A percentile compares a stretch with the other conserved stretches of the same genome.
Conservation (phyloP, 2,113 vertebrate genomes). For the Cavia aperea region DNA sequence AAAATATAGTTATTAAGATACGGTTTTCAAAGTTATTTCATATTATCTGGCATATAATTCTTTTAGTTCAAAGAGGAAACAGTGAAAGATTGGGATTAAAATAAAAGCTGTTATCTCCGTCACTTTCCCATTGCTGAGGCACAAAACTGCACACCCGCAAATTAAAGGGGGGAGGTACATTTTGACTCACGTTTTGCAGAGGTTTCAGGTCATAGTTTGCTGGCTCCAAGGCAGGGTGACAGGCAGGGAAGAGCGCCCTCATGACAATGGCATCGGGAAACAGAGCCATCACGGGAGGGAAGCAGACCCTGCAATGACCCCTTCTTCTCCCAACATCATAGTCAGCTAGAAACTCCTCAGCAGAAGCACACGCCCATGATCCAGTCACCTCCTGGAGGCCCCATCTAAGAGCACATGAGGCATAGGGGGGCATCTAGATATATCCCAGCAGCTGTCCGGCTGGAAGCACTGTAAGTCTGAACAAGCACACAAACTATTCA, state of each 20-base stretch:
- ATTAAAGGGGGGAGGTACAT: background rate
- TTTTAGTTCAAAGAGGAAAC: background rate
- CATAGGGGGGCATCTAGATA: background rate
- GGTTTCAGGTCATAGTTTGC: background rate
- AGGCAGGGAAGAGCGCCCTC: background rate
- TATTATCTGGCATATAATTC: background rate
- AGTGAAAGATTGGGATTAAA: background rate
- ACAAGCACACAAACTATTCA: background rate
- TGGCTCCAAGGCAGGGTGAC: background rate
- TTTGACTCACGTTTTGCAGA: background rate
- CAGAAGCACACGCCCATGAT: background rate
- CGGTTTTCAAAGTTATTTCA: background rate
- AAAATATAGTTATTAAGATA: background rate
- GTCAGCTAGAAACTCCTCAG: background rate
- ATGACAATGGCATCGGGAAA: background rate
- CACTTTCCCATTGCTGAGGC: background rate
- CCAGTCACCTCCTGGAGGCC: too few species aligned
- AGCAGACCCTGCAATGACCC: background rate
- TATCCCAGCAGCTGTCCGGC: background rate
- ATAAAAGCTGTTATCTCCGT: background rate
- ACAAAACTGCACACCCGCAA: background rate
- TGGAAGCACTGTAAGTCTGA: background rate
- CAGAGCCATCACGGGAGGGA: background rate
- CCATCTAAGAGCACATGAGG: background rate
- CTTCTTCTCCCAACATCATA: background rate